A percentile compares a stretch with the other conserved stretches of the same genome.
Conservation (phyloP, 2,797 vertebrate genomes). For the Lophius americanus region DNA sequence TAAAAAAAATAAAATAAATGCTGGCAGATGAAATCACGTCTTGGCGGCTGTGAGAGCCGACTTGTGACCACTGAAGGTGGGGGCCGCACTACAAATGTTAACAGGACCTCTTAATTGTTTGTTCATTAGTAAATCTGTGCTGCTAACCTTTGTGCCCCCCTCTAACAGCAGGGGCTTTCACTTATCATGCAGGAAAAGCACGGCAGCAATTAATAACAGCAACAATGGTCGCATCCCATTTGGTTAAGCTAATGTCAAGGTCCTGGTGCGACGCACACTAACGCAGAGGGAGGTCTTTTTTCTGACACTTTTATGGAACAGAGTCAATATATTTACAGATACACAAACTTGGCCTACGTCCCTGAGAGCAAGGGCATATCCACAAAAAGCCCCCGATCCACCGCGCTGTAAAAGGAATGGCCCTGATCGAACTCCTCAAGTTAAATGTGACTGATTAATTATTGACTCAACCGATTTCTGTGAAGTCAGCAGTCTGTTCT, state of each 20-base stretch:
- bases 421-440: too few relatives aligned
- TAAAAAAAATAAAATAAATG: background rate
- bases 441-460: too few relatives aligned
- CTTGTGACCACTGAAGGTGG: slow-evolving; percentile 11
- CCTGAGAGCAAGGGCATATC: too few relatives aligned
- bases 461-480: too few relatives aligned
- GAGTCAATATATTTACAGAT: too few relatives aligned
- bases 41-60: background rate
- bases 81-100: slow-evolving; percentile 6
- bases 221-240: slow-evolving; percentile 17
- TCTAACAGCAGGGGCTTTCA: slow-evolving; percentile 16
- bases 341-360: too few relatives aligned
- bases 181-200: slow-evolving; percentile 15
- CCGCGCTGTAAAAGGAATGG: too few relatives aligned
- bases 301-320: slow-evolving; percentile 17
- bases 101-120: slow-evolving; percentile 22
- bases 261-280: background rate
- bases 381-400: too few relatives aligned
- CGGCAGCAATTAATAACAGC: slow-evolving; percentile 24
- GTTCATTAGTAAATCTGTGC: background rate
- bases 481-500: too few relatives aligned
- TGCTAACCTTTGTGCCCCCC: slow-evolving; percentile 5
- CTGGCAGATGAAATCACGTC: slow-evolving; percentile 14
- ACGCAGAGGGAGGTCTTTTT: slow-evolving; percentile 1
- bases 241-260: slow-evolving; percentile 2